phyloP scores from a whole-genome alignment of 2,113 vertebrate species.

The Amazona guildingii region DNA sequence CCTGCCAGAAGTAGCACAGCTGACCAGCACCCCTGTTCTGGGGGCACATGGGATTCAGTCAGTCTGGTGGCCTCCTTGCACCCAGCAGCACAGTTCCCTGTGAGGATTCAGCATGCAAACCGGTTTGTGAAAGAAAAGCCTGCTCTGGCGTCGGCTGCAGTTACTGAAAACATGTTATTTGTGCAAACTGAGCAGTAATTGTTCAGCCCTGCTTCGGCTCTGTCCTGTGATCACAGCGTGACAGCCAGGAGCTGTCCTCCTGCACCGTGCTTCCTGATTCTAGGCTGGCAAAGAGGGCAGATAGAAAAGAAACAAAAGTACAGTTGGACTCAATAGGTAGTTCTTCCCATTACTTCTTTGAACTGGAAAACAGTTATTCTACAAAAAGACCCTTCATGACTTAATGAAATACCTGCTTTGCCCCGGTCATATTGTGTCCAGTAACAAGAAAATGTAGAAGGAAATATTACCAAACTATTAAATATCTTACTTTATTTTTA shows the following conservation, averaged over 20 bases:
- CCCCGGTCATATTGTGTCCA: neutral
- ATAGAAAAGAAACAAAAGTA: neutral
- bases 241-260: neutral
- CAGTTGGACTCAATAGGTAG: neutral
- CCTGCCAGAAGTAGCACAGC: neutral
- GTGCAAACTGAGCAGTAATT: neutral
- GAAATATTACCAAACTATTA: neutral
- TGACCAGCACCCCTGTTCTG: rapidly evolving
- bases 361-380: neutral
- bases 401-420: neutral
- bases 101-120: neutral
- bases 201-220: rapidly evolving
- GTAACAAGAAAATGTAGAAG: neutral
- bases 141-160: rapidly evolving
- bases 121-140: neutral
- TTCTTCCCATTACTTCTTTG: neutral
- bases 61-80: too few species aligned
- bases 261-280: neutral
- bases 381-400: neutral
- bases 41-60: rapidly evolving
- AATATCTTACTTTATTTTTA: neutral
- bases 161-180: rapidly evolving
- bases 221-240: neutral
- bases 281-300: neutral
- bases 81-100: neutral